Percentiles rank a stretch among this genome's conserved stretches.
Evolutionary conservation across 2,113 vertebrate genomes (phyloP).

Genomic region (Speoplatyrhinus poulsoni): DNA sequence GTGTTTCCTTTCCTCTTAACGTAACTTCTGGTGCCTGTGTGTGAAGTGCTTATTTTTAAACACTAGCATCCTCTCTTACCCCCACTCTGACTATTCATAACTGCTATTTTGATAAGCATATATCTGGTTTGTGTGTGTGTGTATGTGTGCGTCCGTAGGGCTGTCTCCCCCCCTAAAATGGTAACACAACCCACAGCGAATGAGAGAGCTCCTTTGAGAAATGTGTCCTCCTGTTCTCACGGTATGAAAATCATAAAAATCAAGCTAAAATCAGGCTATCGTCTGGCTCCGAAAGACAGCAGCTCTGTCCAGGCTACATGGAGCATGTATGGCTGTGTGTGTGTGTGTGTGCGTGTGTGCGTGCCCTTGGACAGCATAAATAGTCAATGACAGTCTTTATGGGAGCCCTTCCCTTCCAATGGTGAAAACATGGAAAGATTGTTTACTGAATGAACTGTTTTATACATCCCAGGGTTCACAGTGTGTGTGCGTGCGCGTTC

Average conservation of each 20-base stretch:
- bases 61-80: not conserved
- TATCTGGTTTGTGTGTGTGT: conserved; percentile 7
- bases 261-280: conserved; percentile 36
- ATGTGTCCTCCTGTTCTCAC: conserved; percentile 73
- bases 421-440: conserved; percentile 65
- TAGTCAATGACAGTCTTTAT: conserved; percentile 71
- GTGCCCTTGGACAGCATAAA: conserved; percentile 53
- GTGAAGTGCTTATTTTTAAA: not conserved
- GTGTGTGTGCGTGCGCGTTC: conserved; percentile 16
- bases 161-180: conserved; percentile 46
- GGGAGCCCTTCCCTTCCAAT: conserved; percentile 48
- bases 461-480: conserved; percentile 51
- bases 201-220: conserved; percentile 71
- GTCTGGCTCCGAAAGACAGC: conserved; percentile 55
- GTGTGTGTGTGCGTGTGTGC: conserved; percentile 29
- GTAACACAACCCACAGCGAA: conserved; percentile 59
- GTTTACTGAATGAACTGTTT: conserved; percentile 60
- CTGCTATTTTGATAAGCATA: too few species aligned
- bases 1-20: conserved; percentile 49
- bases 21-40: too few species aligned
- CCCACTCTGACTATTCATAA: too few species aligned
- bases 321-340: conserved; percentile 25
- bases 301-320: conserved; percentile 51
- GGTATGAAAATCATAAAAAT: conserved; percentile 58
- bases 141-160: conserved; percentile 4